These are phyloP conservation scores for Polietes domitor DNA, from an alignment of 2,888 invertebrate genomes.

Conservation along the genomic window DNA sequence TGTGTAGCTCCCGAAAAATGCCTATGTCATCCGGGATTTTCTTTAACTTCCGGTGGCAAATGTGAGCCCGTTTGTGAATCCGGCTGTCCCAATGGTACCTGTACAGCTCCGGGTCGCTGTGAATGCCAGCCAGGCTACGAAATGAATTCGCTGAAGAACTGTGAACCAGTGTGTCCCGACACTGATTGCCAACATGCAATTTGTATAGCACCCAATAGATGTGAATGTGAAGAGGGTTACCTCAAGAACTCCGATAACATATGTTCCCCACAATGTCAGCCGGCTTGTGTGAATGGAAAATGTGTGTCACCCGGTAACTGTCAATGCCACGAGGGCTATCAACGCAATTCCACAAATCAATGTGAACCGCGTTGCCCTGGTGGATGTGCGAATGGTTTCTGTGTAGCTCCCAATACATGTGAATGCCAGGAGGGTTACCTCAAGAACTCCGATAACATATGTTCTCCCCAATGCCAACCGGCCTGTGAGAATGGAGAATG, in stretches of 20 bases:
- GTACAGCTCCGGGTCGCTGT: conserved; percentile 75
- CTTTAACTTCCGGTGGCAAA: conserved; percentile 73
- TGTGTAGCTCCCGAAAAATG: conserved; percentile 83
- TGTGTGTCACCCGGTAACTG: conserved; percentile 77
- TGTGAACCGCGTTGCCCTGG: conserved; percentile 65
- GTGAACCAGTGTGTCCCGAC: conserved; percentile 61
- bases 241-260: background rate
- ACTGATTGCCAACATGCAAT: conserved; percentile 69
- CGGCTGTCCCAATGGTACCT: conserved; percentile 67
- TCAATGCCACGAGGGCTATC: conserved; percentile 69
- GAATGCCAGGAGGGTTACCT: conserved; percentile 67
- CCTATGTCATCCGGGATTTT: conserved; percentile 83
- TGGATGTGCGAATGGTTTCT: conserved; percentile 73
- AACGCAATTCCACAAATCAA: background rate
- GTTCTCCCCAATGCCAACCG: conserved; percentile 66
- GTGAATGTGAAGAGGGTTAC: conserved; percentile 70
- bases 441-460: background rate
- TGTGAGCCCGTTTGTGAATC: conserved; percentile 75
- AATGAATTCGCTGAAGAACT: conserved; percentile 29
- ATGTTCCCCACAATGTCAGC: conserved; percentile 38
- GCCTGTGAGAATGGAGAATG: conserved; percentile 74
- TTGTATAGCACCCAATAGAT: conserved; percentile 74
- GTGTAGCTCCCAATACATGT: conserved; percentile 74
- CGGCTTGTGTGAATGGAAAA: conserved; percentile 72
- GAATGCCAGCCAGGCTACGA: conserved; percentile 69